These are phyloP conservation scores for Patella caerulea DNA, from an alignment of 2,888 invertebrate species.

Conservation along the genomic window DNA sequence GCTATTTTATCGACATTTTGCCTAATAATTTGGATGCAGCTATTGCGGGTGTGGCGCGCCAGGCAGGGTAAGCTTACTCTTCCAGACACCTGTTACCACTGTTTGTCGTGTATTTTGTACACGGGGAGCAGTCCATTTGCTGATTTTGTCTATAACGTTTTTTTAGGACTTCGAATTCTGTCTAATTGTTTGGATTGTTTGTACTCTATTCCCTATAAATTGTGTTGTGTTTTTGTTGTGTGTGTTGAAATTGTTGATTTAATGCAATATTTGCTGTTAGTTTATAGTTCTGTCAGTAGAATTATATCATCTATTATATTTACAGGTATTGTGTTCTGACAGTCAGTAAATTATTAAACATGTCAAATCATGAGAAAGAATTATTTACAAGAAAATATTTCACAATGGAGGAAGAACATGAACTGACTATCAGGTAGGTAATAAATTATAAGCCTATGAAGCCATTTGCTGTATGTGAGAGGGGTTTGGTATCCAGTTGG, in stretches of 20 bases:
- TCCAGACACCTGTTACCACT: too few relatives aligned
- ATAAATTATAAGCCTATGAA: not conserved
- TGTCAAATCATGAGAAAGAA: conserved; percentile 49
- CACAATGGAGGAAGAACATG: conserved; percentile 36
- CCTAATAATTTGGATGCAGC: too few relatives aligned
- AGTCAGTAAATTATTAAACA: conserved; percentile 45
- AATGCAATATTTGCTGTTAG: not conserved
- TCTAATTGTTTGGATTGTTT: too few relatives aligned
- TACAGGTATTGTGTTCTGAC: conserved; percentile 58
- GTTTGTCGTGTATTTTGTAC: too few relatives aligned
- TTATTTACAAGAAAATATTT: conserved; percentile 45
- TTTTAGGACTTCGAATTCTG: too few relatives aligned
- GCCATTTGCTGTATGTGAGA: not conserved
- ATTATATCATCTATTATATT: conserved; percentile 15
- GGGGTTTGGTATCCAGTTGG: not conserved
- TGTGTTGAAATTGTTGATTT: not conserved
- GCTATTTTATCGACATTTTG: too few relatives aligned
- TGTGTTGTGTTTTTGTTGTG: too few relatives aligned
- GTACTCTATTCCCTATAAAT: too few relatives aligned
- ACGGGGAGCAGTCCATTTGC: too few relatives aligned
- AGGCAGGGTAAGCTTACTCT: too few relatives aligned
- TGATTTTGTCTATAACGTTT: too few relatives aligned
- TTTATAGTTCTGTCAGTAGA: not conserved
- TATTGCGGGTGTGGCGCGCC: too few relatives aligned
- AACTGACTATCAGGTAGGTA: conserved; percentile 43